Percentiles rank a stretch among this genome's conserved stretches.
Evolutionary conservation across 35 echinoderm and acorn worm species (phyloP).

Genomic region (Lytechinus pictus): DNA sequence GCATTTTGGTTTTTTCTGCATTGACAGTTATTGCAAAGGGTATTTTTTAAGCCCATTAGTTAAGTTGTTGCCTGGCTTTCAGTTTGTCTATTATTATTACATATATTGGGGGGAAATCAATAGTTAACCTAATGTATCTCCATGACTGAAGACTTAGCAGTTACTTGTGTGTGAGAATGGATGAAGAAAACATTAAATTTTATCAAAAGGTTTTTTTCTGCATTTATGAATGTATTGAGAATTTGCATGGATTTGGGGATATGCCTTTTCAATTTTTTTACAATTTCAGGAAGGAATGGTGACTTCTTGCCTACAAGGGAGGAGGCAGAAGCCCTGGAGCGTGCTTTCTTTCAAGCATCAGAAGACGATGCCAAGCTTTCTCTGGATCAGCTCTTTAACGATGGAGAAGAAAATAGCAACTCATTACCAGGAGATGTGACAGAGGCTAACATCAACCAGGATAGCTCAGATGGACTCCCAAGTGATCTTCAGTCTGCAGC

Average conservation of each 20-base stretch:
- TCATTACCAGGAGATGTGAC: conserved; percentile 61
- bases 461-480: conserved; percentile 79
- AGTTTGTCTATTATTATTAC: no score
- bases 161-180: not conserved
- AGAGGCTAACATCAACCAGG: conserved; percentile 62
- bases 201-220: not conserved
- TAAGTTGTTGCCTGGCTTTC: no score
- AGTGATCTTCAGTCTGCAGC: conserved; percentile 91
- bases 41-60: no score
- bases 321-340: conserved; percentile 87
- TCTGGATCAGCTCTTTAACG: conserved; percentile 76
- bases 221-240: not conserved
- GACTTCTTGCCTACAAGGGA: conserved; percentile 85
- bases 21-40: no score
- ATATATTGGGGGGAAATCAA: no score
- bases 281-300: conserved; percentile 89
- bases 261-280: not conserved
- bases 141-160: no score
- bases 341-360: conserved; percentile 83
- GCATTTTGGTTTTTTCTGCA: no score
- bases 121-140: no score
- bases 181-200: not conserved
- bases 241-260: not conserved
- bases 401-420: conserved; percentile 57
- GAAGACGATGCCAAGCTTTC: conserved; percentile 77